A percentile compares a stretch with the other conserved stretches of the same genome.
Evolutionary conservation across 2,113 vertebrate species (phyloP).

Genomic region (Otolemur garnettii): DNA sequence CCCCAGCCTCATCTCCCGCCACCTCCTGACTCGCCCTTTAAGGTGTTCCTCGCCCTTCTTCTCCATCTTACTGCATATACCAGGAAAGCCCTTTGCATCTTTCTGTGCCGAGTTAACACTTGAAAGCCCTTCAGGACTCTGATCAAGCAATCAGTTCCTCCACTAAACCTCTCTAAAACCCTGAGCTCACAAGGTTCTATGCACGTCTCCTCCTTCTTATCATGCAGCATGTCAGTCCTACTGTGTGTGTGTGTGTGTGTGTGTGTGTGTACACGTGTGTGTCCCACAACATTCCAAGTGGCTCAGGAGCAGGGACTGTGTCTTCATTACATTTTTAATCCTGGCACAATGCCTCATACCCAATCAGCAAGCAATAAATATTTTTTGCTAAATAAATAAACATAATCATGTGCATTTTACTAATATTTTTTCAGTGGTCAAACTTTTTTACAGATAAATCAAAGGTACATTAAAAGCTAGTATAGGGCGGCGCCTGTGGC

Average conservation of each 20-base stretch:
- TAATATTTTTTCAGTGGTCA: slow-evolving; percentile 45
- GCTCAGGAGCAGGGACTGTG: background rate
- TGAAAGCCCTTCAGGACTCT: background rate
- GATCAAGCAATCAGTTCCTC: background rate
- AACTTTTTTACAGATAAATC: slow-evolving; percentile 12
- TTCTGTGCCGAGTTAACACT: background rate
- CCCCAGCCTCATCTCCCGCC: background rate
- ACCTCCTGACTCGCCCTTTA: background rate
- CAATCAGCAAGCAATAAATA: slow-evolving; percentile 29
- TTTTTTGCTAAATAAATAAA: slow-evolving; percentile 8
- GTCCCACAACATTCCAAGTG: background rate
- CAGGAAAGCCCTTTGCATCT: background rate
- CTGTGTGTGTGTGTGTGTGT: background rate
- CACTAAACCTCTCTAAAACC: background rate
- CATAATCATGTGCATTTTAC: background rate
- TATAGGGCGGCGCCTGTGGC: background rate
- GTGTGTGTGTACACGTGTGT: background rate
- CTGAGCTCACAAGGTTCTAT: background rate
- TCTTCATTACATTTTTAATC: slow-evolving; percentile 39
- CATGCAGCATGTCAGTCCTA: background rate
- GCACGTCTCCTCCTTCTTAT: background rate
- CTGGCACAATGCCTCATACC: background rate
- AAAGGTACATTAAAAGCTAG: slow-evolving; percentile 59
- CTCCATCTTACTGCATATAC: background rate
- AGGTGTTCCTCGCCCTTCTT: background rate